A percentile compares a stretch with the other conserved stretches of the same genome.
phyloP scores from a whole-genome alignment of 1,140 invertebrate species.

The Aphaenogaster ashmeadi region DNA sequence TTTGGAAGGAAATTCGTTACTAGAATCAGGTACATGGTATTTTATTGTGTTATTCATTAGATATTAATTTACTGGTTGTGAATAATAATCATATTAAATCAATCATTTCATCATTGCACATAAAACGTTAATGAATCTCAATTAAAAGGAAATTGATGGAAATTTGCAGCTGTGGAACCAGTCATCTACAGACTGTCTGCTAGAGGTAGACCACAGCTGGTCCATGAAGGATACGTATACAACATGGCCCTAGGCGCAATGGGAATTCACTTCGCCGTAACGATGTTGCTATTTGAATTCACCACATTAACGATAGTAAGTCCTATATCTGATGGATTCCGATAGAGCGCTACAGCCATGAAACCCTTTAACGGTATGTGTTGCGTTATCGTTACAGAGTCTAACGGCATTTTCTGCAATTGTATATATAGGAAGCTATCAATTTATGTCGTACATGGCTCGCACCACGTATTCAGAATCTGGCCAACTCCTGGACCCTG shows the following conservation, averaged over 20 bases:
- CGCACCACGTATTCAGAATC: conserved; percentile 91
- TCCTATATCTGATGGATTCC: not conserved
- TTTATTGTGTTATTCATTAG: no score
- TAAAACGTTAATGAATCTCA: no score
- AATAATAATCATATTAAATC: no score
- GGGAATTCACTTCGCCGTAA: conserved; percentile 88
- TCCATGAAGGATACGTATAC: no score
- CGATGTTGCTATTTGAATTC: conserved; percentile 89
- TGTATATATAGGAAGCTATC: conserved; percentile 91
- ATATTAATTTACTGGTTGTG: no score
- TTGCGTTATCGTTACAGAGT: conserved; percentile 84
- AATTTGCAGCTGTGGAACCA: no score
- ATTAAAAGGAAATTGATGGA: no score
- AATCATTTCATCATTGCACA: no score
- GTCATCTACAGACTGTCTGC: no score
- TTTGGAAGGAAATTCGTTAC: no score
- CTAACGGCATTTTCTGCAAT: conserved; percentile 90
- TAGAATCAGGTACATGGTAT: no score
- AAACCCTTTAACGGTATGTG: conserved; percentile 18
- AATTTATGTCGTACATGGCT: conserved; percentile 94
- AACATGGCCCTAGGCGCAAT: conserved; percentile 93
- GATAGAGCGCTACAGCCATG: not conserved
- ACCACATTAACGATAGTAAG: conserved; percentile 75
- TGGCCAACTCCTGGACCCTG: conserved; percentile 93
- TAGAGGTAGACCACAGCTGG: no score